Conservation (phyloP, 2,797 vertebrate species). For the Tympanoctomys barrerae region DNA sequence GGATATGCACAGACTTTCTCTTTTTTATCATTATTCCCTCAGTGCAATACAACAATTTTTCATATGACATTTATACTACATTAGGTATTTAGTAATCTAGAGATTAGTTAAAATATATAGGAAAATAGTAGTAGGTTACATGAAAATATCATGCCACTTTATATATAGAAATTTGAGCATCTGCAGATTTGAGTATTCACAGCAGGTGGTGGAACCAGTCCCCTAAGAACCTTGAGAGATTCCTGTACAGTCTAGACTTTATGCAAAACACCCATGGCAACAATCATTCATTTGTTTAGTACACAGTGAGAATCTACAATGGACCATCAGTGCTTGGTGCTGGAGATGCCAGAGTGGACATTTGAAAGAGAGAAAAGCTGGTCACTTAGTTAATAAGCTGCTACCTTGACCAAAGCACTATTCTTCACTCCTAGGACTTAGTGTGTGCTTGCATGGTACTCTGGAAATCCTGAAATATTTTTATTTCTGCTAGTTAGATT, state of each 20-base stretch:
- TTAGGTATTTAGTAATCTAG: background rate
- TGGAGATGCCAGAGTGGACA: background rate
- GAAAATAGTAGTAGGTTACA: background rate
- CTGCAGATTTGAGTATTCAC: background rate
- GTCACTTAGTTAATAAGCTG: background rate
- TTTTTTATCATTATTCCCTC: background rate
- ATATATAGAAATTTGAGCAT: background rate
- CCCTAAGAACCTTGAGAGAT: background rate
- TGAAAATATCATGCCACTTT: background rate
- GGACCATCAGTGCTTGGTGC: background rate
- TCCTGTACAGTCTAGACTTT: background rate
- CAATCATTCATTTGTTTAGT: background rate
- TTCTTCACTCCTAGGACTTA: background rate
- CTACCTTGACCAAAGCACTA: background rate
- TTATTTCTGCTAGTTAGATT: constrained; percentile 58
- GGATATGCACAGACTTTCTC: background rate
- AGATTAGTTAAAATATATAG: background rate
- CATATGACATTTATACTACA: background rate
- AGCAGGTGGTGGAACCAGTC: background rate
- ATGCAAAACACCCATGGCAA: background rate
- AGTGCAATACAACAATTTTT: background rate
- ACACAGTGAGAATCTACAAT: background rate
- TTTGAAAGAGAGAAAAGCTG: background rate
- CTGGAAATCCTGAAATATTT: constrained; percentile 33
- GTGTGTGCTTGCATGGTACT: background rate